Evolutionary conservation across 2,113 vertebrate genomes (phyloP).

Genomic region (Melanerpes formicivorus): DNA sequence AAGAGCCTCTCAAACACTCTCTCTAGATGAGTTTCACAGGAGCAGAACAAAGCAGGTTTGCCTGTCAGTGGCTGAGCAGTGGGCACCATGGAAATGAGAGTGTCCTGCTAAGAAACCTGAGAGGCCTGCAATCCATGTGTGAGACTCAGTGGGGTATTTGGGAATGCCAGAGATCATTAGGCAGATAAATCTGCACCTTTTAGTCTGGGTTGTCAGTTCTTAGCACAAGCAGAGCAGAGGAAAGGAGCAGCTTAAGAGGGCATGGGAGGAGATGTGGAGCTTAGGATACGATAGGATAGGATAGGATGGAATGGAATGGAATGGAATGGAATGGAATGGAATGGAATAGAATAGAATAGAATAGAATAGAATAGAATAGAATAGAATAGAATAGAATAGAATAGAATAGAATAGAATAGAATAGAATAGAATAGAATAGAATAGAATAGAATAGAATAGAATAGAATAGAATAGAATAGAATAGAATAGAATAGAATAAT

Average conservation of each 20-base stretch:
- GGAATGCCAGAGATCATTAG: not conserved
- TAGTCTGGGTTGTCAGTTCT: not conserved
- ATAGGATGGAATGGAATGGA: too few relatives aligned
- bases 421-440: too few relatives aligned
- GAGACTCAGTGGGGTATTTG: not conserved
- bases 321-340: too few relatives aligned
- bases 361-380: too few relatives aligned
- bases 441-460: too few relatives aligned
- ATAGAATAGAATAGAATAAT: too few relatives aligned
- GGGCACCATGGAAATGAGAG: not conserved
- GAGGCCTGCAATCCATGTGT: not conserved
- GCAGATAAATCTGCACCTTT: not conserved
- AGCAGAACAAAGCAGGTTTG: not conserved
- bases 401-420: too few relatives aligned
- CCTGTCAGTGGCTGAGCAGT: not conserved
- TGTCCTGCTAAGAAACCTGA: not conserved
- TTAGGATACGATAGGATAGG: not conserved
- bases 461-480: too few relatives aligned
- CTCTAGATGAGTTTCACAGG: not conserved
- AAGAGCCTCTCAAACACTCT: not conserved
- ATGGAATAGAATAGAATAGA: too few relatives aligned
- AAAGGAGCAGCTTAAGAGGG: accelerated
- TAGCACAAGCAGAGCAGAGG: not conserved
- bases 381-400: too few relatives aligned
- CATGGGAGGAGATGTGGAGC: not conserved